These are phyloP conservation scores for Silurus glanis DNA, from an alignment of 2,113 vertebrate species.

Conservation along the genomic window DNA sequence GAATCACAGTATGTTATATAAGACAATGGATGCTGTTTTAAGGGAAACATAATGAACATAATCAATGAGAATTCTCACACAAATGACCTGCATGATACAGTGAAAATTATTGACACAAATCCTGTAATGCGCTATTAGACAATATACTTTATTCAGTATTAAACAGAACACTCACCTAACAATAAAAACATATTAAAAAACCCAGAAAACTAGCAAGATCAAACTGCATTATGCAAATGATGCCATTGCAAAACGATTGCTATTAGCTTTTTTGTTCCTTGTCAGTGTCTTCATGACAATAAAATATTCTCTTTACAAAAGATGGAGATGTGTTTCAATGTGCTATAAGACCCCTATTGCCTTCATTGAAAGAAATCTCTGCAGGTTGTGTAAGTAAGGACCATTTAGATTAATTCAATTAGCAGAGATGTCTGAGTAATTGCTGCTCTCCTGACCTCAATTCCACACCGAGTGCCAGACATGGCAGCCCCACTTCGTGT, in stretches of 20 bases:
- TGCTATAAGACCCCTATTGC: conserved; percentile 1
- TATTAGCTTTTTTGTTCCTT: background rate
- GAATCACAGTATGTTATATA: background rate
- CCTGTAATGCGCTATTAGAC: background rate
- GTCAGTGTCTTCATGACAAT: background rate
- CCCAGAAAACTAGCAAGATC: background rate
- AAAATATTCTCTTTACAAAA: background rate
- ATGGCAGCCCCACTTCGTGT: background rate
- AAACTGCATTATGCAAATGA: conserved; percentile 18
- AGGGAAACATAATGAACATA: background rate
- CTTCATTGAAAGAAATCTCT: background rate
- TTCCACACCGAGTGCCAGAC: conserved; percentile 23
- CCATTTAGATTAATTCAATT: conserved; percentile 51
- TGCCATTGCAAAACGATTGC: background rate
- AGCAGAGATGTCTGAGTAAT: conserved; percentile 42
- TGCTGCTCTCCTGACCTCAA: conserved; percentile 43
- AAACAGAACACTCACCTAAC: background rate
- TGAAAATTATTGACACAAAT: background rate
- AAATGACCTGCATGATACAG: background rate
- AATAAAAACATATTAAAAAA: background rate
- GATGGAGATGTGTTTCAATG: background rate
- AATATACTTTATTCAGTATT: background rate
- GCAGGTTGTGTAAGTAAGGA: conserved; percentile 28
- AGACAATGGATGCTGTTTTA: background rate
- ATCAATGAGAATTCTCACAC: background rate